These are phyloP conservation scores for Stenodema calcarata DNA, from an alignment of 2,888 invertebrate genomes.

Conservation along the genomic window DNA sequence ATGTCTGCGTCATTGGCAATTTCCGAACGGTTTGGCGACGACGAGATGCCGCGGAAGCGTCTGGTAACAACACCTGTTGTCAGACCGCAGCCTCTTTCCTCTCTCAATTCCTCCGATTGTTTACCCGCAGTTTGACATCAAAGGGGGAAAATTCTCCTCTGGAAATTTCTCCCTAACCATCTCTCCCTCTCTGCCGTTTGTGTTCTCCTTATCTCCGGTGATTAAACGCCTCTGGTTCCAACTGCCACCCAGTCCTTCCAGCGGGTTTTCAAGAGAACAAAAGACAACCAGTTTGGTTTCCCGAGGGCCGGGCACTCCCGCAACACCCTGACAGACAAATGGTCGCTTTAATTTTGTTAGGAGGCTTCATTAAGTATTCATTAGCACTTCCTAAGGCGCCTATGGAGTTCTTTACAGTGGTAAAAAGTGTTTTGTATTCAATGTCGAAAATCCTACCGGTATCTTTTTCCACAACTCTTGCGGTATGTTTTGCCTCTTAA, in stretches of 20 bases:
- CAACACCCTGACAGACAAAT: constrained; percentile 5
- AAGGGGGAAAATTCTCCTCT: background rate
- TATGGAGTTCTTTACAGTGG: background rate
- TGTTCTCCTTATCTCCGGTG: background rate
- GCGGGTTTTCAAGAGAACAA: background rate
- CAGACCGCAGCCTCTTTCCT: background rate
- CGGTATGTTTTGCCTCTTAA: background rate
- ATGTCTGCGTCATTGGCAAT: background rate
- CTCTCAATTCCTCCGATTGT: background rate
- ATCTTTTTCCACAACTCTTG: background rate
- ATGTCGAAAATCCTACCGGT: background rate
- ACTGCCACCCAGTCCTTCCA: background rate
- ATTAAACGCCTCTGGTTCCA: constrained; percentile 2
- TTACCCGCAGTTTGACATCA: background rate
- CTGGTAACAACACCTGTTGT: background rate
- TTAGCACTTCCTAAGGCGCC: background rate
- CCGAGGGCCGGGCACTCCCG: background rate
- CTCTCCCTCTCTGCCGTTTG: background rate
- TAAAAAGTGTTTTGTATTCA: background rate
- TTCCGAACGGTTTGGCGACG: background rate
- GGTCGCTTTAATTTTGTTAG: constrained; percentile 31
- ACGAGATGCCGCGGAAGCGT: background rate
- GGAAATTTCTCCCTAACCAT: background rate
- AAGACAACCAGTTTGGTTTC: background rate
- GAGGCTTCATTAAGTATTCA: constrained; percentile 36